Conservation (phyloP, 2,113 vertebrate species). For the Argyrosomus japonicus region DNA sequence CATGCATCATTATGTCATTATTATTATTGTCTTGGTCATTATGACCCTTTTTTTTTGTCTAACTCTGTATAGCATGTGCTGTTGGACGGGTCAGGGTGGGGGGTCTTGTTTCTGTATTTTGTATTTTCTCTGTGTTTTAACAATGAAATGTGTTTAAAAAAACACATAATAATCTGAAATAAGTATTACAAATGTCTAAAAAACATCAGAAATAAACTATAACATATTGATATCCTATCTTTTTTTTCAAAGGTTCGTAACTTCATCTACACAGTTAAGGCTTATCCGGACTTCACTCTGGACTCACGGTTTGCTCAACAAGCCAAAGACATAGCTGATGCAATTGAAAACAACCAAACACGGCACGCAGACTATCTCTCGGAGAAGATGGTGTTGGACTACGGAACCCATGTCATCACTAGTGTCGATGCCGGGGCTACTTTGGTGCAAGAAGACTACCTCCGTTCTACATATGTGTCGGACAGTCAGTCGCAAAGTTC, state of each 20-base stretch:
- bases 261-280: slow-evolving; percentile 88
- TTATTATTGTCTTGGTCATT: no score
- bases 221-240: neutral
- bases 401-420: slow-evolving; percentile 90
- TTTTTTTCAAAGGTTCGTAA: slow-evolving; percentile 86
- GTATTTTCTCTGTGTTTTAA: no score
- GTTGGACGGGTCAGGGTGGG: no score
- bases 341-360: slow-evolving; percentile 93
- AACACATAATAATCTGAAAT: neutral
- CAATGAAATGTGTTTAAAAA: no score
- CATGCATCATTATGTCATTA: no score
- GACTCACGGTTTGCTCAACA: slow-evolving; percentile 85
- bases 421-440: slow-evolving; percentile 84
- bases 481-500: slow-evolving; percentile 68
- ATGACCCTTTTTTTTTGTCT: no score
- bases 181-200: neutral
- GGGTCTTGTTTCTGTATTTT: no score
- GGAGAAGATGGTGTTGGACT: slow-evolving; percentile 89
- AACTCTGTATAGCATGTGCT: no score
- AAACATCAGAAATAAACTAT: neutral
- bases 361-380: slow-evolving; percentile 86
- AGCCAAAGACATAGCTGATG: slow-evolving; percentile 85
- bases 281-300: slow-evolving; percentile 83
- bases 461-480: slow-evolving; percentile 83
- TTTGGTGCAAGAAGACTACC: slow-evolving; percentile 90